These are phyloP conservation scores for Betta splendens DNA, from an alignment of 2,797 vertebrate species.

Conservation along the genomic window DNA sequence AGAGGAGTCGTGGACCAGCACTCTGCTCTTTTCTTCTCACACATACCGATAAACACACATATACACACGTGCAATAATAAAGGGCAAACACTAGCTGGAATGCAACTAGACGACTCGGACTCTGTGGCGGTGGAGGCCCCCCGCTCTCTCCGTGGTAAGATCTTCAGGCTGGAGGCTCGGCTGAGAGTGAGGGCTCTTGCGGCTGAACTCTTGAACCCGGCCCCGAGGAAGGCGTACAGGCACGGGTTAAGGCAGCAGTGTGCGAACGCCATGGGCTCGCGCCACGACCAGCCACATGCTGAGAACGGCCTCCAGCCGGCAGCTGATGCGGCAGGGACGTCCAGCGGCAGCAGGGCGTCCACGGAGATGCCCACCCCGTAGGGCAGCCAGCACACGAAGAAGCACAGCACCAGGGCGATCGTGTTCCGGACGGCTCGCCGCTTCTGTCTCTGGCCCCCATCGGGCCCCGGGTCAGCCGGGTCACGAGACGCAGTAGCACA, in stretches of 20 bases:
- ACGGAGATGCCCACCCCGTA: conserved; percentile 91
- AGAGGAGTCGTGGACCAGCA: conserved; percentile 70
- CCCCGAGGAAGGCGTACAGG: conserved; percentile 96
- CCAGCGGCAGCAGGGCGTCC: conserved; percentile 88
- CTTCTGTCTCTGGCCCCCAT: conserved; percentile 94
- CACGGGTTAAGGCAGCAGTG: conserved; percentile 99
- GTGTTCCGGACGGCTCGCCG: conserved; percentile 95
- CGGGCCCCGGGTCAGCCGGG: conserved; percentile 89
- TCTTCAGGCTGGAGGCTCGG: conserved; percentile 93
- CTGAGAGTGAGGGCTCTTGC: conserved; percentile 91
- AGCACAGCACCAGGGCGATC: conserved; percentile 92
- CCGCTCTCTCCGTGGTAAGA: conserved; percentile 89
- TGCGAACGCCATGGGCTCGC: conserved; percentile 92
- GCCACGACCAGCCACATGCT: conserved; percentile 91
- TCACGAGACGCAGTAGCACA: conserved; percentile 95
- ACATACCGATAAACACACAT: conserved; percentile 25
- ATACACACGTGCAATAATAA: conserved; percentile 22
- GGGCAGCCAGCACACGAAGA: conserved; percentile 97
- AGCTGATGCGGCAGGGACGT: conserved; percentile 86
- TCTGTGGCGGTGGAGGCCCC: conserved; percentile 96
- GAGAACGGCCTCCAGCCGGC: conserved; percentile 84
- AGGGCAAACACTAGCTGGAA: conserved; percentile 87
- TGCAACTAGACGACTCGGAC: conserved; percentile 97
- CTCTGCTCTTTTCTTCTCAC: conserved; percentile 48
- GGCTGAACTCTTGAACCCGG: conserved; percentile 96